Percentiles rank a stretch among this genome's conserved stretches.
Evolutionary conservation across 2,888 invertebrate species (phyloP).

Genomic region (Nemotelus nigrinus): DNA sequence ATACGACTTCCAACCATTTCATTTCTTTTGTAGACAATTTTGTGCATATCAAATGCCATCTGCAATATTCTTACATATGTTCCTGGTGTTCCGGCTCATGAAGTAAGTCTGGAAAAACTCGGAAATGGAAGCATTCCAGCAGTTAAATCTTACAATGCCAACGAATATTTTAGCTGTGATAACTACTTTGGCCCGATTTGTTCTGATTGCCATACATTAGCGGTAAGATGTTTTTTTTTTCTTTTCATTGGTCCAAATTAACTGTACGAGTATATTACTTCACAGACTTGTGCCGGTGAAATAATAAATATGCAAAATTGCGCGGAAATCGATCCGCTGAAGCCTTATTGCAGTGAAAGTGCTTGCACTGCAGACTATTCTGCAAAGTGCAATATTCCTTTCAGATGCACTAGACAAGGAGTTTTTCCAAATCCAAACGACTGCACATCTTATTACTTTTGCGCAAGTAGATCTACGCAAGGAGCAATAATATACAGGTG

Average conservation of each 20-base stretch:
- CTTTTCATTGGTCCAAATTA: neutral
- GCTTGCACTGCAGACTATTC: neutral
- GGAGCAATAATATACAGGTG: constrained; percentile 32
- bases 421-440: constrained; percentile 54
- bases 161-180: no score
- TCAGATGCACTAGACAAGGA: constrained; percentile 63
- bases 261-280: no score
- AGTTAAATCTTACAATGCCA: no score
- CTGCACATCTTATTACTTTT: constrained; percentile 47
- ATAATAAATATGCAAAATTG: constrained; percentile 20
- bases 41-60: no score
- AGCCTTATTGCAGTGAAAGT: neutral
- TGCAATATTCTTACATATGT: no score
- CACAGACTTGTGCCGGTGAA: constrained; percentile 30
- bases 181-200: constrained; percentile 1
- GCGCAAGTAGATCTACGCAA: neutral
- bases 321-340: constrained; percentile 11
- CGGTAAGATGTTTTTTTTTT: neutral
- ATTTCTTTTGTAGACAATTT: no score
- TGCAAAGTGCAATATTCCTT: neutral
- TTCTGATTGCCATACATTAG: constrained; percentile 5
- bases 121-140: no score
- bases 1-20: no score
- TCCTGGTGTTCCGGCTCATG: no score
- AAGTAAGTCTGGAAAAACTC: no score